phyloP scores from a whole-genome alignment of 2,113 vertebrate genomes.

The Phycodurus eques region DNA sequence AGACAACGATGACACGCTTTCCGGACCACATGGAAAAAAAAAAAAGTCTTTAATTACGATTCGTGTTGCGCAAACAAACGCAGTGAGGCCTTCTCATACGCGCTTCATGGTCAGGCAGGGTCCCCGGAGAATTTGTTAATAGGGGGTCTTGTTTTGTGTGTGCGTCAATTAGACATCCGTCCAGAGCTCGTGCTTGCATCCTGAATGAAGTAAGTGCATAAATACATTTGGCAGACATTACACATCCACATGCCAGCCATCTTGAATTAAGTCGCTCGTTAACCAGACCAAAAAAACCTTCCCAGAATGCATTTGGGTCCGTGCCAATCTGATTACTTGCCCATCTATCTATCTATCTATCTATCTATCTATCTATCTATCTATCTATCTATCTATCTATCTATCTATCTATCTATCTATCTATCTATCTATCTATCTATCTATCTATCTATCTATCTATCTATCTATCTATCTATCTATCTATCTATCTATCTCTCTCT shows the following conservation, averaged over 20 bases:
- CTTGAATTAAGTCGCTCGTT: conserved; percentile 61
- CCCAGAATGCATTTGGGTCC: conserved; percentile 37
- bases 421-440: conserved; percentile 26
- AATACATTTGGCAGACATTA: conserved; percentile 74
- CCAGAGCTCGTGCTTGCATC: conserved; percentile 65
- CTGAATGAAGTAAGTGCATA: conserved; percentile 70
- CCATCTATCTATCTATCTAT: conserved; percentile 2
- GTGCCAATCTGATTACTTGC: conserved; percentile 64
- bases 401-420: conserved; percentile 16
- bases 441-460: conserved; percentile 15
- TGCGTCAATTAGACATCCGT: conserved; percentile 59
- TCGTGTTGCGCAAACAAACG: neutral
- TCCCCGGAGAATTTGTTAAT: conserved; percentile 52
- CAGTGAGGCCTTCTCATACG: neutral
- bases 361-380: conserved; percentile 18
- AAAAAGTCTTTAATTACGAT: neutral
- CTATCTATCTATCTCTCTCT: conserved; percentile 17
- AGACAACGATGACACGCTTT: conserved; percentile 28
- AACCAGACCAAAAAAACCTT: conserved; percentile 39
- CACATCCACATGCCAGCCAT: conserved; percentile 38
- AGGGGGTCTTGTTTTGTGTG: conserved; percentile 51
- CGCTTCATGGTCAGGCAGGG: conserved; percentile 4
- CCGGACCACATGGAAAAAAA: neutral
- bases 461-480: conserved; percentile 18
- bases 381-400: conserved; percentile 31